Base-by-base conservation (phyloP, 2,113 vertebrate genomes). In the Clupea harengus region DNA sequence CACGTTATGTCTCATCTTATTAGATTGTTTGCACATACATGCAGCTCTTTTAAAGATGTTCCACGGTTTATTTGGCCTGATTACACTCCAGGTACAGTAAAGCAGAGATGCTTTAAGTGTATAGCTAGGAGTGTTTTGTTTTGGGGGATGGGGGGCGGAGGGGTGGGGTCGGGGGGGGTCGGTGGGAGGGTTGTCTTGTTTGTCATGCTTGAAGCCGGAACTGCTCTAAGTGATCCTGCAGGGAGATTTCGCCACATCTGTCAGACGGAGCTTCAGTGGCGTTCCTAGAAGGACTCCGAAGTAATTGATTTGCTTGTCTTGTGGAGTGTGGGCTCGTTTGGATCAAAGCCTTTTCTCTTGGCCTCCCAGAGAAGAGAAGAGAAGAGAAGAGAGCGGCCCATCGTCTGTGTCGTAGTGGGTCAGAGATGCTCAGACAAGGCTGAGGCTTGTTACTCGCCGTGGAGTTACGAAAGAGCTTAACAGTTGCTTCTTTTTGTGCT, bases 401-500 rank as follows among this genome's bases (percentile, higher is more conserved):
- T 78, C 50, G 13, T 82, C 82, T 54, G 85, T 82, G 81, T 52
- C 57, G 85, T 81, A 57, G 57, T 82, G 52, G 83, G 81, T 46
- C 84, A 85, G 57, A 44, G 82, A 45, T 39, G 84, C 49, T 83
- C 83, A 84, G 54, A 85, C 81, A 84, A 85, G 22, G 32, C 67
- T 64, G 7, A 8, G 45, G 45, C 80, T 78, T 89, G 82, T 85
- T 86, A 39, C 81, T 78, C 83, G 81, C 46, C 25, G 46, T n/a
- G 82, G 84, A 52, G 44, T 87, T 87, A 85, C 32, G 78, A 87
- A 85, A 85, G 49, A 84, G 82, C 81, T 88, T 45, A 89, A 88
- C 85, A 87, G 78, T 81, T 22, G 22, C 52, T 87, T 72, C 87
- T 90, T 89, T 88, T 85, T 83, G 85, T 52, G 22, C 81, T 84